Evolutionary conservation across 2,797 vertebrate genomes (phyloP), one percentile per base, ranked within the genome.

Genomic region (Microcaecilia unicolor): DNA sequence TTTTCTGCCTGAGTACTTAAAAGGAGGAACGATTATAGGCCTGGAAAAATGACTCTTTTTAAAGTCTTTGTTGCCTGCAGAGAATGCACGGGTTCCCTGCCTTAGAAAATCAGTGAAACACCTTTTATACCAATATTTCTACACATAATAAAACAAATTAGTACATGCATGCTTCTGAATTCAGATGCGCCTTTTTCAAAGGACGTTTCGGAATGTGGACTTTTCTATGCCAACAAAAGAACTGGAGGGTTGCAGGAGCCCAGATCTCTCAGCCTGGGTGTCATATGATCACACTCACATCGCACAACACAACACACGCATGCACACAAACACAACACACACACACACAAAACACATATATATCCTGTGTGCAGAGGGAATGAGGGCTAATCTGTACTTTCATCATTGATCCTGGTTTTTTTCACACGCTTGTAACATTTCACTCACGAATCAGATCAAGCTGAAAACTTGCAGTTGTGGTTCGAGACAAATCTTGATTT

Each of bases 31-130:
- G 85, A 95, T 91, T 96, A 92, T 89, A 91, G 90, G 82, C 88
- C 87, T 86, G 86, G 92, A 95, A 96, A 86, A 97, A 97, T 91
- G 93, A 97, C 92, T 85, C 87, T 89, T 90, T 95, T 97, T 96
- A 94, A 90, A 89, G 85, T 84, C 85, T 93, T 97, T 98, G 92
- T 92, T n/a, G 83, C 65, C 72, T 77, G 77, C 50, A 55, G 83
- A 92, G 88, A 93, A 90, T 89, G 85, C 90, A 88, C 88, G 91
- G 90, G 86, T n/a, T 88, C 90, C 70, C 82, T 88, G 90, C 88
- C 74, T 73, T 61, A 58, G 74, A 84, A 81, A 82, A 81, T 80
- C 77, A 80, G 77, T 83, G 76, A 80, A 83, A 83, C 76, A 80
- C 74, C 74, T 83, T 85, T 75, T 81, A 80, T 74, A 58, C 68